phyloP scores from a whole-genome alignment of 2,888 invertebrate genomes.

The Mythimna impura region DNA sequence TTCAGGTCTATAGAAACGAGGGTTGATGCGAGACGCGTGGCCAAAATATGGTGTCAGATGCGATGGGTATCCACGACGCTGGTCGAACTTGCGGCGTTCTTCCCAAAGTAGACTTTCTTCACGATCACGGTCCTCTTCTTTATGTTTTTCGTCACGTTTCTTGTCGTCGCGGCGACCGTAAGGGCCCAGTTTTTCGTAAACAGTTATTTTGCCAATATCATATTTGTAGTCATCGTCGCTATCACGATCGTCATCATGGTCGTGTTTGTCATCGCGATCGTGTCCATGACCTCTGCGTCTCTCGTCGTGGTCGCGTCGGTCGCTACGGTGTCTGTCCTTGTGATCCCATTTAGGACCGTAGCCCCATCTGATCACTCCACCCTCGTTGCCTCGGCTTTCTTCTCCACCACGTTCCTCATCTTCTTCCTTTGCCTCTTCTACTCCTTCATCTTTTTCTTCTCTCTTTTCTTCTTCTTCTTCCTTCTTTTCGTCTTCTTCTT shows the following conservation, averaged over 20 bases:
- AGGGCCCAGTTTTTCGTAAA: slow-evolving; percentile 33
- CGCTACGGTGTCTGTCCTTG: slow-evolving; percentile 7
- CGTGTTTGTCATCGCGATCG: slow-evolving; percentile 17
- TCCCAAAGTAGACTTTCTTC: slow-evolving; percentile 48
- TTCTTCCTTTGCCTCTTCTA: slow-evolving; percentile 26
- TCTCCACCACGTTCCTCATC: slow-evolving; percentile 28
- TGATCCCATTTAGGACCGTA: slow-evolving; percentile 50
- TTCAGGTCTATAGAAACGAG: slow-evolving; percentile 56
- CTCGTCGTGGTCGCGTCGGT: slow-evolving; percentile 27
- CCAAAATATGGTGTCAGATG: slow-evolving; percentile 47
- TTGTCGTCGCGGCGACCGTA: slow-evolving; percentile 38
- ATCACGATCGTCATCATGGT: slow-evolving; percentile 6
- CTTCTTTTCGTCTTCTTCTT: slow-evolving; percentile 3
- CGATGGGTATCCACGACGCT: slow-evolving; percentile 51
- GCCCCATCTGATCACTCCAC: slow-evolving; percentile 46
- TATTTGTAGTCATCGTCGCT: slow-evolving; percentile 17
- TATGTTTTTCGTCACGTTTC: slow-evolving; percentile 31
- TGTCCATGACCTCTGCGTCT: slow-evolving; percentile 16
- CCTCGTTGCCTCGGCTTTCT: slow-evolving; percentile 31
- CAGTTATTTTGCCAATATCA: slow-evolving; percentile 18
- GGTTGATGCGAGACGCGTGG: slow-evolving; percentile 50
- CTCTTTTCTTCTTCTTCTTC: background rate
- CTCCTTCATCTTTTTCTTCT: slow-evolving; percentile 3
- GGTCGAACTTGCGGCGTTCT: slow-evolving; percentile 48
- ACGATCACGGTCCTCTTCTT: slow-evolving; percentile 39